phyloP scores from a whole-genome alignment of 2,888 invertebrate genomes.

The Eubasilissa splendida region DNA sequence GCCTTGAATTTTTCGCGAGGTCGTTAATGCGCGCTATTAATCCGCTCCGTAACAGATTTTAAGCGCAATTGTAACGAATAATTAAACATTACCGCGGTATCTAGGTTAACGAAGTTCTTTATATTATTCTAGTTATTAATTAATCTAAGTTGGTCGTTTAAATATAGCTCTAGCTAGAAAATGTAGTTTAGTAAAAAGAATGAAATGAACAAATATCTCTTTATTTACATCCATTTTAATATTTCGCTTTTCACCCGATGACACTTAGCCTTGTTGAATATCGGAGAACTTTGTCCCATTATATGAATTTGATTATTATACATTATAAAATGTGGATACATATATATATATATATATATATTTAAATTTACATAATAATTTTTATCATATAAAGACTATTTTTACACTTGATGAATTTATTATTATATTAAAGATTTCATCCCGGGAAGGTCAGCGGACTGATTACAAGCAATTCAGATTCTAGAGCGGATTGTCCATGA shows the following conservation, averaged over 20 bases:
- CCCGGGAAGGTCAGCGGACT: not conserved
- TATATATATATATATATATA: conserved; percentile 47
- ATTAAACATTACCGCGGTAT: not conserved
- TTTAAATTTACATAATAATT: conserved; percentile 50
- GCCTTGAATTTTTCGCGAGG: conserved; percentile 8
- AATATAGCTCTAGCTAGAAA: conserved; percentile 56
- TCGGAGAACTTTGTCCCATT: conserved; percentile 43
- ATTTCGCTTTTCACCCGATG: conserved; percentile 54
- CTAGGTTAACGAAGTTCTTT: conserved; percentile 36
- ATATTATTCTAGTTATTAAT: conserved; percentile 52
- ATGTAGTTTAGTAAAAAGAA: conserved; percentile 54
- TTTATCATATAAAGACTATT: conserved; percentile 56
- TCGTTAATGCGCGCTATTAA: not conserved
- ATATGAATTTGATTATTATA: conserved; percentile 48
- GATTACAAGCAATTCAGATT: not conserved
- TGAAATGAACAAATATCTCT: conserved; percentile 40
- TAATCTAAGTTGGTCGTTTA: conserved; percentile 54
- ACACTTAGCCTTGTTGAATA: conserved; percentile 49
- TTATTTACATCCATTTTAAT: conserved; percentile 51
- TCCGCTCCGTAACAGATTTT: not conserved
- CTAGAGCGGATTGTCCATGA: conserved; percentile 2
- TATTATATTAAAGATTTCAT: conserved; percentile 42
- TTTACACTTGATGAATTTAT: conserved; percentile 57
- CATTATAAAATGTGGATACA: conserved; percentile 44
- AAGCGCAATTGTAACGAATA: not conserved